These are phyloP conservation scores for Drosophila guanche DNA, from an alignment of 1,140 invertebrate species.

Conservation along the genomic window DNA sequence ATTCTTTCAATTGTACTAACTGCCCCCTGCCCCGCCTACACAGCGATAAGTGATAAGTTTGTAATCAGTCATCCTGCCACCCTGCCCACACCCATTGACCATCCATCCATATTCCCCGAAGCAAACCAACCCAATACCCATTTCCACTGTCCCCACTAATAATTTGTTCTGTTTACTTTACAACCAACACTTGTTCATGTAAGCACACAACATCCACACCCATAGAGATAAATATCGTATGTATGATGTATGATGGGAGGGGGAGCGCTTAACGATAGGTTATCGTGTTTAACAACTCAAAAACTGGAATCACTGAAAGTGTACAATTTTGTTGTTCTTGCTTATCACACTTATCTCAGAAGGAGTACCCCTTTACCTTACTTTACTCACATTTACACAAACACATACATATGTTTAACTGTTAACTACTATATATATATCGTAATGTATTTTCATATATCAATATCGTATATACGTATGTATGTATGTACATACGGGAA, in stretches of 20 bases:
- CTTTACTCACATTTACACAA: constrained; percentile 27
- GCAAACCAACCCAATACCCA: background rate
- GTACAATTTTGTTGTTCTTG: constrained; percentile 37
- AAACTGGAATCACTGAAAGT: constrained; percentile 42
- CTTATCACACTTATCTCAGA: constrained; percentile 15
- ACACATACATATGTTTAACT: constrained; percentile 48
- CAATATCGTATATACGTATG: constrained; percentile 42
- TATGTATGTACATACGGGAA: background rate
- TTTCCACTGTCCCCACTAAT: constrained; percentile 28
- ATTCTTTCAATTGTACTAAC: constrained; percentile 71
- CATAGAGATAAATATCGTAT: constrained; percentile 46
- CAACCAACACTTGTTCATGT: constrained; percentile 24
- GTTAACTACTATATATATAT: constrained; percentile 35
- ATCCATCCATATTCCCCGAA: constrained; percentile 6
- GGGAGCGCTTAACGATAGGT: constrained; percentile 39
- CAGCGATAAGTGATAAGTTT: constrained; percentile 55
- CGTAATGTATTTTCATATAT: constrained; percentile 28
- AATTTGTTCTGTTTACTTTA: constrained; percentile 56
- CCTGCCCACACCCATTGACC: constrained; percentile 15
- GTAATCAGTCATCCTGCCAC: constrained; percentile 51
- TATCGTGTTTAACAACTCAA: constrained; percentile 42
- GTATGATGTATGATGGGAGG: constrained; percentile 7
- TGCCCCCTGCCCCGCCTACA: constrained; percentile 10
- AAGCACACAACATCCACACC: constrained; percentile 34
- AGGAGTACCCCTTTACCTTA: constrained; percentile 2